These are phyloP conservation scores for Melanotaenia parkinsoni DNA, from an alignment of 2,797 vertebrate species.

Conservation along the genomic window DNA sequence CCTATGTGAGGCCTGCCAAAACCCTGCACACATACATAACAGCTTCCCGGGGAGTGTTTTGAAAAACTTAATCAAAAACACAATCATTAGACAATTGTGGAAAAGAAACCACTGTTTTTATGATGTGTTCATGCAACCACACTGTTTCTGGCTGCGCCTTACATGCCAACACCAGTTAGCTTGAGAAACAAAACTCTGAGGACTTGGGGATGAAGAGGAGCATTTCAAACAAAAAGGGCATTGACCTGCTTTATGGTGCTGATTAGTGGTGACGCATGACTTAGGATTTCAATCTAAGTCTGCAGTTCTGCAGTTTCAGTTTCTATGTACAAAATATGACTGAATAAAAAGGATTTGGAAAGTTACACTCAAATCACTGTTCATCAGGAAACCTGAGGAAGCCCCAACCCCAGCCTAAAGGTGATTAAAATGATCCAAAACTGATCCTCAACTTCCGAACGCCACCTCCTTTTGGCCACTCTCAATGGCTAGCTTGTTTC, in stretches of 20 bases:
- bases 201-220: background rate
- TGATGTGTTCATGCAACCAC: conserved; percentile 40
- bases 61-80: conserved; percentile 32
- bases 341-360: conserved; percentile 4
- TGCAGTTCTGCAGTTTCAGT: background rate
- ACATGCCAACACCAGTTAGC: conserved; percentile 34
- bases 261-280: background rate
- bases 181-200: background rate
- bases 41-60: conserved; percentile 32
- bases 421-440: conserved; percentile 37
- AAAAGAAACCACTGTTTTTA: conserved; percentile 35
- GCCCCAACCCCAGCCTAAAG: background rate
- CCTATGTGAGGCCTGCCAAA: conserved; percentile 24
- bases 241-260: background rate
- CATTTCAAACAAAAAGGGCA: background rate
- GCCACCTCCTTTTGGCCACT: background rate
- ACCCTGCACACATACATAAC: conserved; percentile 24
- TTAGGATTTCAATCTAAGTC: background rate
- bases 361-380: conserved; percentile 1
- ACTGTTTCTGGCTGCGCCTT: conserved; percentile 20
- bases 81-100: conserved; percentile 31
- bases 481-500: conserved; percentile 34
- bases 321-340: background rate
- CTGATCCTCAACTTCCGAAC: conserved; percentile 29
- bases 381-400: conserved; percentile 26